Evolutionary conservation across 2,888 invertebrate genomes (phyloP), one percentile per base, ranked within the genome.

Genomic region (Melinaea menophilus): DNA sequence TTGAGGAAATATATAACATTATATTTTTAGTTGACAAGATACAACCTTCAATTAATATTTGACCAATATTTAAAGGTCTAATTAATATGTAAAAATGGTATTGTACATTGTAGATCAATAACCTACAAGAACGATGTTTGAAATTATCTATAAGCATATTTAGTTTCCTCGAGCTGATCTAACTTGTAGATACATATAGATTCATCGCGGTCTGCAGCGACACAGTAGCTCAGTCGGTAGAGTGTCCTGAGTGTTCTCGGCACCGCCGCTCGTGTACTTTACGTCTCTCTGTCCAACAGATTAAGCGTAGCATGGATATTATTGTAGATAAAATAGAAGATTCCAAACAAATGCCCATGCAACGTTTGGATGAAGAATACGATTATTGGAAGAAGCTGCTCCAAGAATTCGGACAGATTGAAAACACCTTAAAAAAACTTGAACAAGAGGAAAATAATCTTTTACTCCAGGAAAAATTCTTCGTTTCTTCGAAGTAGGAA

Each of bases 281-380:
- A 22, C 22, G 22, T 22, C 22, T 37, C 7, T 37, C 7, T 37
- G 37, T 7, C 4, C 37, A 4, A 9, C 41, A 82, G 81, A 74
- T 79, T 3, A 62, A 68, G 45, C 71, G 71, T n/a, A 69, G 74
- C 41, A 79, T 83, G 65, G 70, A 79, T 0, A 69, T 69, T 34
- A 65, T 86, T 54, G 78, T 71, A 59, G 63, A 72, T 2, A 82
- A 79, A 70, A 80, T 88, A 46, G 73, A 74, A 37, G 64, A 71
- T 46, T 73, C 71, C 4, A 75, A 78, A n/a, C 69, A 72, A 0
- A 66, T 69, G 1, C 72, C 79, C 0, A 59, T 78, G 0, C 31
- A 67, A 2, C 74, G 75, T 1, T 59, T 88, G 0, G 69, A 76
- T 31, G 71, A 77, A 5, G 87, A 88, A 61, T 72, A 74, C 1